Conservation (phyloP, 2,113 vertebrate species). For the Ascaphus truei region DNA sequence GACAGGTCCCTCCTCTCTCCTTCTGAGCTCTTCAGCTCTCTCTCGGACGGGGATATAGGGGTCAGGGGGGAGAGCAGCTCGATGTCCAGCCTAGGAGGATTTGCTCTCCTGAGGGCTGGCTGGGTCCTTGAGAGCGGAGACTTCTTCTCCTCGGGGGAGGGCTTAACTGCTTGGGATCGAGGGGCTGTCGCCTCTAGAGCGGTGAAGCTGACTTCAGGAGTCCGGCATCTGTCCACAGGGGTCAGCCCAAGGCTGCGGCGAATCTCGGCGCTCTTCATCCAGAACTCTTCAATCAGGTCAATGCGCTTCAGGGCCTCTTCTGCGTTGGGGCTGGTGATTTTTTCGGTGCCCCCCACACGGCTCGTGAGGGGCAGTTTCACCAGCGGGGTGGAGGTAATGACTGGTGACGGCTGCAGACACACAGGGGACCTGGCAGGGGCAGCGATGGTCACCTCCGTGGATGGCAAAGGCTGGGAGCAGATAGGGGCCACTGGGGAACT, state of each 20-base stretch:
- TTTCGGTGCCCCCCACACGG: slow-evolving; percentile 44
- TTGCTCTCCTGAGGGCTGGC: slow-evolving; percentile 68
- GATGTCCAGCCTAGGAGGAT: slow-evolving; percentile 66
- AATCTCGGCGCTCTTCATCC: slow-evolving; percentile 94
- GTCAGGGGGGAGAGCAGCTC: slow-evolving; percentile 64
- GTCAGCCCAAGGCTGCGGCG: slow-evolving; percentile 86
- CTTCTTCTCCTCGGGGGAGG: slow-evolving; percentile 54
- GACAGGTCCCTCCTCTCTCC: slow-evolving; percentile 76
- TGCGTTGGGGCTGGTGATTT: slow-evolving; percentile 52
- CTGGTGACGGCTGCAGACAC: slow-evolving; percentile 78
- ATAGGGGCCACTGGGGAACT: slow-evolving; percentile 66
- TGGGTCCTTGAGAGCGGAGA: slow-evolving; percentile 51
- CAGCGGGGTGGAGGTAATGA: slow-evolving; percentile 78
- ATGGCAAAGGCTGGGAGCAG: slow-evolving; percentile 82
- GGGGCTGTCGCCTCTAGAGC: slow-evolving; percentile 39
- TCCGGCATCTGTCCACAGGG: slow-evolving; percentile 73
- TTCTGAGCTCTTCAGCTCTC: slow-evolving; percentile 57
- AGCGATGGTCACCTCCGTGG: slow-evolving; percentile 69
- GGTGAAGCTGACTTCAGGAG: slow-evolving; percentile 60
- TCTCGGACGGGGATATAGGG: slow-evolving; percentile 66
- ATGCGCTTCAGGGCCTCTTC: slow-evolving; percentile 72
- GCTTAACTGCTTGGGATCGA: background rate
- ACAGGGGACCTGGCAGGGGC: slow-evolving; percentile 77
- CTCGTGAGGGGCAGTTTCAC: slow-evolving; percentile 53
- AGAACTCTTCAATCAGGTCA: slow-evolving; percentile 92